Conservation (phyloP, 1,140 invertebrate genomes). For the Ylistrum balloti region DNA sequence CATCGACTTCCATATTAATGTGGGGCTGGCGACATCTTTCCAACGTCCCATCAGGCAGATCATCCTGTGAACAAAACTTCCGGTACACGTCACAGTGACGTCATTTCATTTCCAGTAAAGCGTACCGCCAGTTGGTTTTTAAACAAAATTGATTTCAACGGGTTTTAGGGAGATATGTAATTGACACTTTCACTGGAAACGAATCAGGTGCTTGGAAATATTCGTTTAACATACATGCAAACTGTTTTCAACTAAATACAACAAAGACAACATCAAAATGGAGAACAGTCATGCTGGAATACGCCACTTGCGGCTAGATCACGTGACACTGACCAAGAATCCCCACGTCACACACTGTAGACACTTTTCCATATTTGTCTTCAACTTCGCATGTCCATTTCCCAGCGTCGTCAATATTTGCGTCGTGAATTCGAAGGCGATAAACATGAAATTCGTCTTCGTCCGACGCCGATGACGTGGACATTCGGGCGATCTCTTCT, state of each 20-base stretch:
- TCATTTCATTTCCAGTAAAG: no score
- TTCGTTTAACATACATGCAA: not conserved
- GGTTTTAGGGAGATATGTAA: no score
- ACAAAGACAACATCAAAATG: not conserved
- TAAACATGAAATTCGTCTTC: conserved; percentile 58
- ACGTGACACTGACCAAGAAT: conserved; percentile 32
- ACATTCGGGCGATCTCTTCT: conserved; percentile 14
- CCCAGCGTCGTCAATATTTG: conserved; percentile 50
- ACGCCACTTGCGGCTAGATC: not conserved
- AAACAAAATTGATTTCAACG: no score
- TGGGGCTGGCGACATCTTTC: no score
- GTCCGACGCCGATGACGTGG: conserved; percentile 47
- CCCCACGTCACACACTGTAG: conserved; percentile 52
- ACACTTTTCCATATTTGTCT: conserved; percentile 60
- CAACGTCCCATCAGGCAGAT: no score
- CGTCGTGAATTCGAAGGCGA: conserved; percentile 59
- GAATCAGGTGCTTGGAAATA: not conserved
- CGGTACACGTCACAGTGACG: no score
- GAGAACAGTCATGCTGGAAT: conserved; percentile 12
- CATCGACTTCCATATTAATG: no score
- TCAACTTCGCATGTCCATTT: conserved; percentile 58
- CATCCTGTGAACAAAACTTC: no score
- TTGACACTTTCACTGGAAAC: not conserved
- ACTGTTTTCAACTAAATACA: not conserved
- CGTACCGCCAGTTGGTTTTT: no score